Percentiles rank a stretch among this genome's conserved stretches.
phyloP scores from a whole-genome alignment of 2,888 invertebrate genomes.

The Tenthredo livida region DNA sequence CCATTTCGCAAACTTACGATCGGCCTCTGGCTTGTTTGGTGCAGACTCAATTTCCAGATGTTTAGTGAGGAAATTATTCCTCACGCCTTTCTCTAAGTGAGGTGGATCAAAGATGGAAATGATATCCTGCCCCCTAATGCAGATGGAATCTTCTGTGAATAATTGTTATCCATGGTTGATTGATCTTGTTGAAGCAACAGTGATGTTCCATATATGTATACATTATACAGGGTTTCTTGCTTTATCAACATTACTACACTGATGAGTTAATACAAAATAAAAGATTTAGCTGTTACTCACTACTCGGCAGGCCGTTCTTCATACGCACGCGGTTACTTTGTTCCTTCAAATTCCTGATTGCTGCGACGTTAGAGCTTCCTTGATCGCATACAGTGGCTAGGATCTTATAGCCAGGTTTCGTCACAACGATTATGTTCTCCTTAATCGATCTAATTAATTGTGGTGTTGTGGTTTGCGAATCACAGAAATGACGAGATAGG shows the following conservation, averaged over 20 bases:
- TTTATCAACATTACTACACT: not conserved
- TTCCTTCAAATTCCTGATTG: slow-evolving; percentile 55
- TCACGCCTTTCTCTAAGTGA: slow-evolving; percentile 43
- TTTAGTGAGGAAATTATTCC: slow-evolving; percentile 51
- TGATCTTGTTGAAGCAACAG: no score
- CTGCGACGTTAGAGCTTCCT: slow-evolving; percentile 45
- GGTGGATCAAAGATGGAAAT: slow-evolving; percentile 55
- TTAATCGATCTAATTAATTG: slow-evolving; percentile 53
- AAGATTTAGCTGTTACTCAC: no score
- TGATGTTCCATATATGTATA: no score
- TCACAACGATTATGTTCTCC: slow-evolving; percentile 26
- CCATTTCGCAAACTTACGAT: not conserved
- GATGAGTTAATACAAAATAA: not conserved
- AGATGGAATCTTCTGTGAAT: no score
- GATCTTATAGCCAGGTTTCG: slow-evolving; percentile 47
- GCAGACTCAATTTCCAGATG: slow-evolving; percentile 51
- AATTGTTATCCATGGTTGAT: no score
- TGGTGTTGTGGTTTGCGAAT: slow-evolving; percentile 47
- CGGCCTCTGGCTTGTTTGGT: not conserved
- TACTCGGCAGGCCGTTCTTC: not conserved
- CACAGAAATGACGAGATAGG: slow-evolving; percentile 54
- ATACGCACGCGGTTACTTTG: slow-evolving; percentile 30
- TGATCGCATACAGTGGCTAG: slow-evolving; percentile 55
- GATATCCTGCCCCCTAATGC: no score
- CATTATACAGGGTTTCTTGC: no score